Conservation (phyloP, 2,888 invertebrate genomes). For the Aspidiotus rigidus region DNA sequence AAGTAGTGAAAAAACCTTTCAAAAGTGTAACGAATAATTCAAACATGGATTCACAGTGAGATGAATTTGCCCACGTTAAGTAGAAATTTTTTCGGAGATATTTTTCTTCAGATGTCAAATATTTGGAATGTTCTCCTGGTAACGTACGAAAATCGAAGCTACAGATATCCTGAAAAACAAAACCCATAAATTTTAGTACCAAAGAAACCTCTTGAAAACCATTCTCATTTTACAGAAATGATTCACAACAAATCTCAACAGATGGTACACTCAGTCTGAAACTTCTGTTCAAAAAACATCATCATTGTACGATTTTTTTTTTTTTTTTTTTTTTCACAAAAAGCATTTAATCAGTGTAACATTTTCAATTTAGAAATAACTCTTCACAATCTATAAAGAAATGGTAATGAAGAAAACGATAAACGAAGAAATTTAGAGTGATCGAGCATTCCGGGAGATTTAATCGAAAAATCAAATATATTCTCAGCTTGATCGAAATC, state of each 20-base stretch:
- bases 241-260: not conserved
- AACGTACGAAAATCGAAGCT: slow-evolving; percentile 4
- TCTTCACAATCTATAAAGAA: too few relatives aligned
- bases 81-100: not conserved
- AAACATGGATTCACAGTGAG: slow-evolving; percentile 1
- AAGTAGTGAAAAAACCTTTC: not conserved
- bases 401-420: too few relatives aligned
- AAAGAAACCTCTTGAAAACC: slow-evolving; percentile 1
- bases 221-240: not conserved
- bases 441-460: too few relatives aligned
- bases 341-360: too few relatives aligned
- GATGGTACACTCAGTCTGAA: not conserved
- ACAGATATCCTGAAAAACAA: not conserved
- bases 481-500: too few relatives aligned
- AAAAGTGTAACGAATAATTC: not conserved
- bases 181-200: slow-evolving; percentile 1
- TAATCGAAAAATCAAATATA: too few relatives aligned
- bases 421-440: too few relatives aligned
- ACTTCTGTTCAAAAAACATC: too few relatives aligned
- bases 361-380: too few relatives aligned
- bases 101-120: not conserved
- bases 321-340: too few relatives aligned
- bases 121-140: not conserved
- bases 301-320: too few relatives aligned
- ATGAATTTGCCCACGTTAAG: not conserved